Percentiles rank a stretch among this genome's conserved stretches.
phyloP scores from a whole-genome alignment of 2,113 vertebrate genomes.

The Arenaria interpres region DNA sequence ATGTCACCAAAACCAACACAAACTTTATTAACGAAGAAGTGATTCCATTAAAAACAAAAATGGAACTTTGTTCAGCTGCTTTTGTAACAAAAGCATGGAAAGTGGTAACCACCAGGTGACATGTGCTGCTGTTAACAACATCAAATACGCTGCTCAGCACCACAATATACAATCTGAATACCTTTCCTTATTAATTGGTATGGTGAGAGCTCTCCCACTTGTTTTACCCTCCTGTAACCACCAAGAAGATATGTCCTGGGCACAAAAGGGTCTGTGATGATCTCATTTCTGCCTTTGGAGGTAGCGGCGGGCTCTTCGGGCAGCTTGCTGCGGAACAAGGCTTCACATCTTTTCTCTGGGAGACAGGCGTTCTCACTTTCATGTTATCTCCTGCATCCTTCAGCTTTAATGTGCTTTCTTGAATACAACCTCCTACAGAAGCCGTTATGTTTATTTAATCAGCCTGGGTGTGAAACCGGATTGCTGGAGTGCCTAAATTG shows the following conservation, averaged over 20 bases:
- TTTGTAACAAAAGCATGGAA: neutral
- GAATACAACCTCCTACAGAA: neutral
- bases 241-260: neutral
- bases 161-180: neutral
- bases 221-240: neutral
- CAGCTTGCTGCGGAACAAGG: neutral
- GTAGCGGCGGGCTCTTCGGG: neutral
- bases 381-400: neutral
- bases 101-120: neutral
- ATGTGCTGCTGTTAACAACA: neutral
- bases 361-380: neutral
- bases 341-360: conserved; percentile 1
- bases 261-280: neutral
- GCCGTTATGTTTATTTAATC: conserved; percentile 26
- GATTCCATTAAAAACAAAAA: neutral
- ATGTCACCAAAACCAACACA: neutral
- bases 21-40: neutral
- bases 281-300: conserved; percentile 4
- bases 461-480: neutral
- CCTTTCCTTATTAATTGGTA: neutral
- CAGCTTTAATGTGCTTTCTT: conserved; percentile 19
- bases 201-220: neutral
- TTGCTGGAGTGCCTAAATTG: neutral
- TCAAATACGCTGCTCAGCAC: neutral
- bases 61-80: rapidly evolving